phyloP scores from a whole-genome alignment of 2,888 invertebrate species.

The Caradrina kadenii region DNA sequence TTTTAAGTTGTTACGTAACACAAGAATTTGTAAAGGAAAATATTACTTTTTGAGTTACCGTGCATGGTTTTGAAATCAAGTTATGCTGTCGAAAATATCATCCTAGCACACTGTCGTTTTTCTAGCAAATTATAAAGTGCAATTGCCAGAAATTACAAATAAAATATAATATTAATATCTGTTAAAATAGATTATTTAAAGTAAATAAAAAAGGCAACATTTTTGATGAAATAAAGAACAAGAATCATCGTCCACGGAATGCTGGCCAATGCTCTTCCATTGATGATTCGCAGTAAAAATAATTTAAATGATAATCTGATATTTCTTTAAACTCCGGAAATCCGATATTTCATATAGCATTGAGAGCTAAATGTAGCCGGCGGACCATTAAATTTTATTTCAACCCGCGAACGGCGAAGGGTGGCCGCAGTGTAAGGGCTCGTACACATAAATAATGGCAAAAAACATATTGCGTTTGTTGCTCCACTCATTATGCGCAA shows the following conservation, averaged over 20 bases:
- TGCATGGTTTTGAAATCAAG: no score
- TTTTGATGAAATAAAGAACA: not conserved
- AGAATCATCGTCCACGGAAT: not conserved
- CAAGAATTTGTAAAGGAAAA: no score
- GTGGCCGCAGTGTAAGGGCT: conserved; percentile 79
- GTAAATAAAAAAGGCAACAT: no score
- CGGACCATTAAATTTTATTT: conserved; percentile 89
- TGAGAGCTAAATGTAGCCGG: conserved; percentile 77
- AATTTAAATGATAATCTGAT: conserved; percentile 67
- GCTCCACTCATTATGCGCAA: conserved; percentile 89
- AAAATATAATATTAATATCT: no score
- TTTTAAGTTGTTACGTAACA: no score
- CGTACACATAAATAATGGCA: conserved; percentile 86
- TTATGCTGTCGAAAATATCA: no score
- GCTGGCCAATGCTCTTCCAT: not conserved
- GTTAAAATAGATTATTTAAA: no score
- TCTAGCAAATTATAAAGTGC: no score
- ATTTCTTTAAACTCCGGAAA: conserved; percentile 80
- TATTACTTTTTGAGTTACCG: no score
- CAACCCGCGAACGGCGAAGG: conserved; percentile 81
- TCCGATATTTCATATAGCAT: conserved; percentile 85
- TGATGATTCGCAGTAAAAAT: not conserved
- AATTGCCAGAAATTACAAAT: no score
- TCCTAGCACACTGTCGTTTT: no score
- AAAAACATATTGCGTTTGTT: conserved; percentile 89